phyloP scores from a whole-genome alignment of 2,113 vertebrate species.

The Hystrix brachyura region DNA sequence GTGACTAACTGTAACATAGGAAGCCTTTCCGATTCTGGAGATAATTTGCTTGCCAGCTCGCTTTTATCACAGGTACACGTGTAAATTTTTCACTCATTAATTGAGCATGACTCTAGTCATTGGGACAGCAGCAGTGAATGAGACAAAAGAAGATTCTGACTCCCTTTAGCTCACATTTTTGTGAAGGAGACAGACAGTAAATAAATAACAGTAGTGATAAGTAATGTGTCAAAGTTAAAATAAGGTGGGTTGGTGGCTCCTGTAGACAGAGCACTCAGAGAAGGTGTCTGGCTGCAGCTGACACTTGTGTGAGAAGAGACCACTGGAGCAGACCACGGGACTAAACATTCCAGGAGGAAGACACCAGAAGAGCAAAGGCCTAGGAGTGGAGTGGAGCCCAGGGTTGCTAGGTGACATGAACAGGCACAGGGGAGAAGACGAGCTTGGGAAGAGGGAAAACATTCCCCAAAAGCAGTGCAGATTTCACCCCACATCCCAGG shows the following conservation, averaged over 20 bases:
- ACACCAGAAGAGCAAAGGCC: background rate
- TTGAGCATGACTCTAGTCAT: background rate
- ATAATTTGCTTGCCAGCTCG: background rate
- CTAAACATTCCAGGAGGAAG: background rate
- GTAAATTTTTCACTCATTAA: background rate
- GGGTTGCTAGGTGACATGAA: background rate
- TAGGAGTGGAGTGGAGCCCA: background rate
- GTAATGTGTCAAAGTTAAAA: background rate
- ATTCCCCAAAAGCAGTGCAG: too few relatives aligned
- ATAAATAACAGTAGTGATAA: background rate
- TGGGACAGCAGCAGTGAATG: background rate
- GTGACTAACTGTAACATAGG: background rate
- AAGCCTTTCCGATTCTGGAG: background rate
- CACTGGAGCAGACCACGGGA: background rate
- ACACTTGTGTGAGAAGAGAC: background rate
- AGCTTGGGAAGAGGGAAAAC: background rate
- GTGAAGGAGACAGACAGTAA: background rate
- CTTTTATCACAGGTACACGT: background rate
- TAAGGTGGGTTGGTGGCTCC: background rate
- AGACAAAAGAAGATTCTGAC: background rate
- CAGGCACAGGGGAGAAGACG: background rate
- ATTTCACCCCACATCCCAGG: background rate
- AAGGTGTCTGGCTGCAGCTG: background rate
- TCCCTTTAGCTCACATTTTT: background rate
- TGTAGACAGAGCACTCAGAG: background rate